Conservation (phyloP, 2,797 vertebrate genomes). For the Helostoma temminkii region DNA sequence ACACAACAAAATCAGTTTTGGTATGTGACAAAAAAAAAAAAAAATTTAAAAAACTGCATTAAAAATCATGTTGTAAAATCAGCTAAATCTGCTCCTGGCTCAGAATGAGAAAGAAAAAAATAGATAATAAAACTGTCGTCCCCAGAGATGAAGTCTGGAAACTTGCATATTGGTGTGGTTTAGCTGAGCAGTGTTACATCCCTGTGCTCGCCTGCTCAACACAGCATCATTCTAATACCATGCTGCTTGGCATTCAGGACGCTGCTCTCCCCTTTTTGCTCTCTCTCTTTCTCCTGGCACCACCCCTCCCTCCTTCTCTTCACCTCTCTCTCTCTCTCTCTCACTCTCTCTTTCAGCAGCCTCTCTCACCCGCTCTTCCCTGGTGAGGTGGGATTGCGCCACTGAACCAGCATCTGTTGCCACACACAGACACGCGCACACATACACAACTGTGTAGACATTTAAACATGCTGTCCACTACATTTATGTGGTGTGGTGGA, state of each 20-base stretch:
- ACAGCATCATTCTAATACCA: slow-evolving; percentile 68
- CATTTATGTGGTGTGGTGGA: slow-evolving; percentile 57
- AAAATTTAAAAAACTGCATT: not conserved
- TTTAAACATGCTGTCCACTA: slow-evolving; percentile 68
- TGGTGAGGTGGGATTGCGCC: slow-evolving; percentile 73
- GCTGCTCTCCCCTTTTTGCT: slow-evolving; percentile 23
- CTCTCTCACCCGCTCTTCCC: slow-evolving; percentile 63
- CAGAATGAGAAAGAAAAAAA: not conserved
- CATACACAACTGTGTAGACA: slow-evolving; percentile 31
- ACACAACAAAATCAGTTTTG: not conserved
- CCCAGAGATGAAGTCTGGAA: slow-evolving; percentile 22
- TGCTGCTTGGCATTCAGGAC: slow-evolving; percentile 76
- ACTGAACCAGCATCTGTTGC: slow-evolving; percentile 74
- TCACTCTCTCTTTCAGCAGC: slow-evolving; percentile 41
- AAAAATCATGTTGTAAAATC: not conserved
- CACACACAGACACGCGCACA: slow-evolving; percentile 6
- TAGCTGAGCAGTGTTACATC: slow-evolving; percentile 43
- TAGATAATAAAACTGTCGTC: not conserved
- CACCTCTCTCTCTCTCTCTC: slow-evolving; percentile 41
- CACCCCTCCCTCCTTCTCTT: slow-evolving; percentile 33
- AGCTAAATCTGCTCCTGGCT: slow-evolving; percentile 1
- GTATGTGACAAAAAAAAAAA: not conserved
- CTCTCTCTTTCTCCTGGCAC: slow-evolving; percentile 60
- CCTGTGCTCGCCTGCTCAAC: slow-evolving; percentile 55
- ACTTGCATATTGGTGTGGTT: slow-evolving; percentile 37